Base-by-base conservation (phyloP, 1,140 invertebrate species). In the Melipona quadrifasciata region DNA sequence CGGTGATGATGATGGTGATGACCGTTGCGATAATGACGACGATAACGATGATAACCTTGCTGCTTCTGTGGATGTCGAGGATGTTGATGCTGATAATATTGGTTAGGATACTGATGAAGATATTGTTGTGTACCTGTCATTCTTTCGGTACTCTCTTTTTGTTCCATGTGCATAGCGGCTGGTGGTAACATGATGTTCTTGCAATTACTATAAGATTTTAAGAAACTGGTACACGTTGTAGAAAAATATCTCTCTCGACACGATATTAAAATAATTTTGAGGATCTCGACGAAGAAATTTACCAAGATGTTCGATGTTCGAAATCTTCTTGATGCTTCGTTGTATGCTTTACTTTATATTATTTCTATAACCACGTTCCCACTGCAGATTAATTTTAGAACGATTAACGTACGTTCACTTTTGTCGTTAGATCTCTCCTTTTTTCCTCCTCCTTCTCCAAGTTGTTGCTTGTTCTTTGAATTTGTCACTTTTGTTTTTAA, bases 161-260 rank as follows among this genome's bases (percentile, higher is more conserved):
- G 88, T 73, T 92, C 91, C 78, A 92, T 81, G 84, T 92, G 90
- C 87, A 93, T 89, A 19, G 85, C 82, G 17, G 78, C 83, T 57
- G 90, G 82, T 19, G 85, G 84, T 55, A 89, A 80, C 87, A 86
- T 82, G 53, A 51, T 58, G 21, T 31, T 51, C 24, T 58, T 39
- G n/a, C 53, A 55, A 19, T 53, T 17, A 47, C 39, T 47, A 39
- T 3, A 16, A 51, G 0, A 19, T 47, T 24, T 39, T 24, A 19
- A 31, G 34, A 76, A 5, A 64, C 21, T 24, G 34, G 51, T 16
- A n/a, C 3, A 39, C 4, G 64, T 76, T 76, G 53, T 34, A 61
- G 19, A 47, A 67, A 27, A 19, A 47, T 47, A 47, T 47, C 39
- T 72, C 27, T 24, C 31, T 39, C 34, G 27, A 57, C 1, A 2